Percentiles rank a stretch among this genome's conserved stretches.
Conservation (phyloP, 2,113 vertebrate species). For the Lycaon pictus region DNA sequence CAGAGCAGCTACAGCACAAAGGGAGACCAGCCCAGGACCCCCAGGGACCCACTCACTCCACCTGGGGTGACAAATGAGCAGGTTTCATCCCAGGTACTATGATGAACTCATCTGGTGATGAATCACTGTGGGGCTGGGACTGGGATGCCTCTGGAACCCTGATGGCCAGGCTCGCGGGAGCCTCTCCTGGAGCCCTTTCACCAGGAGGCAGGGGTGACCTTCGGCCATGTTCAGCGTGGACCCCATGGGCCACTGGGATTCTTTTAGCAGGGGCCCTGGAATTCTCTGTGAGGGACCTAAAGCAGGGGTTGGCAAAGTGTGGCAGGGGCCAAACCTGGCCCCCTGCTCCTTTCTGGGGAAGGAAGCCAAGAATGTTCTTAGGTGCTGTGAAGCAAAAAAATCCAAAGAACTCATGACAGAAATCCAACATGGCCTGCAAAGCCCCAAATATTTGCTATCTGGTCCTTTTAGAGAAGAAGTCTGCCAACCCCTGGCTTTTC, state of each 20-base stretch:
- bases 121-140: neutral
- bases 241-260: neutral
- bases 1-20: neutral
- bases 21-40: neutral
- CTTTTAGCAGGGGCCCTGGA: neutral
- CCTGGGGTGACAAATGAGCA: neutral
- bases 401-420: neutral
- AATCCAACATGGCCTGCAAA: neutral
- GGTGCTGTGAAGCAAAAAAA: neutral
- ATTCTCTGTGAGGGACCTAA: neutral
- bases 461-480: neutral
- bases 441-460: neutral
- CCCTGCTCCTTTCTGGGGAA: neutral
- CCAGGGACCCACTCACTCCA: neutral
- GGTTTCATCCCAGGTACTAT: neutral
- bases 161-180: too few species aligned
- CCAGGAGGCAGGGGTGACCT: neutral
- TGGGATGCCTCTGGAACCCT: neutral
- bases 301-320: neutral
- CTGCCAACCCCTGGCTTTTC: neutral
- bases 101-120: conserved; percentile 32
- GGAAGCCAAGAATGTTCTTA: neutral
- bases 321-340: neutral
- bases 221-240: too few species aligned
- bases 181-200: neutral